These are phyloP conservation scores for Tetragonula clypearis DNA, from an alignment of 1,140 invertebrate genomes.

Conservation along the genomic window DNA sequence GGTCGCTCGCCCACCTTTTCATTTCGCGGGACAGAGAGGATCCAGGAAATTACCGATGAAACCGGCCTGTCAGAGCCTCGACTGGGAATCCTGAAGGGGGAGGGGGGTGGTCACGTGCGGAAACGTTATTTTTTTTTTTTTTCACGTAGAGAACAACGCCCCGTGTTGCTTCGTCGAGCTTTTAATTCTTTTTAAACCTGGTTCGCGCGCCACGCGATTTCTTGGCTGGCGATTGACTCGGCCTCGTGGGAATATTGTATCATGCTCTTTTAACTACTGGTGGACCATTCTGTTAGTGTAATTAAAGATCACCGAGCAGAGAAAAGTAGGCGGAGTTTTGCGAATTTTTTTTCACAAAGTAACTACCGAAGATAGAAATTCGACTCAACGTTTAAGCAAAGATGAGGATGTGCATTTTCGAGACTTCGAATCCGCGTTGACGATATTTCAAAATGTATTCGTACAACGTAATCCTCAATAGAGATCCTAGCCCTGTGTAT, in stretches of 20 bases:
- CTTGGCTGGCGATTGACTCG: not conserved
- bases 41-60: constrained; percentile 54
- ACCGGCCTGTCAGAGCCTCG: constrained; percentile 3
- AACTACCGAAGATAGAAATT: no score
- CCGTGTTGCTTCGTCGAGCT: not conserved
- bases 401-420: no score
- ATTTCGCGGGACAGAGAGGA: constrained; percentile 43
- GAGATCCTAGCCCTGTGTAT: no score
- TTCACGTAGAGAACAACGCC: not conserved
- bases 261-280: not conserved
- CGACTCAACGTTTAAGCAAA: no score
- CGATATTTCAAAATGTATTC: no score
- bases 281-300: no score
- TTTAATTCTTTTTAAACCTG: not conserved
- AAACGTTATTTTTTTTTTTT: constrained; percentile 17
- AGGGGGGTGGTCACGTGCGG: not conserved
- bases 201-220: not conserved
- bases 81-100: not conserved
- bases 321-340: no score
- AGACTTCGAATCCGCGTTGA: no score
- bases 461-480: no score
- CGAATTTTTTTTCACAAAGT: no score
- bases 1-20: constrained; percentile 54
- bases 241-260: not conserved
- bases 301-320: no score